A percentile compares a stretch with the other conserved stretches of the same genome.
Evolutionary conservation across 1,140 invertebrate genomes (phyloP).

Genomic region (Procambarus virginalis): DNA sequence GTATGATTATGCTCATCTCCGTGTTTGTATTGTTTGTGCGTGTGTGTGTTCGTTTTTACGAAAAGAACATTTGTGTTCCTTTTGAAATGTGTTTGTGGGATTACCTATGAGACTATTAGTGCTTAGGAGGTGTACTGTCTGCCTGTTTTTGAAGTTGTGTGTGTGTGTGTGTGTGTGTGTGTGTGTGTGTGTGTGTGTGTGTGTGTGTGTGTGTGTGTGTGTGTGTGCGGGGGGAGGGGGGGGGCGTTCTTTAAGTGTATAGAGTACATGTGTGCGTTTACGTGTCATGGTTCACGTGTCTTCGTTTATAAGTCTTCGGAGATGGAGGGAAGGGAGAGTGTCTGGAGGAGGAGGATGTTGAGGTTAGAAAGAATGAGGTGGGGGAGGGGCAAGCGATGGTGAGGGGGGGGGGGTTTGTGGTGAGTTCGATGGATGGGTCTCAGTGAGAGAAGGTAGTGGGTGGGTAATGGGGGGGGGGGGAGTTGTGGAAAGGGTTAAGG

Average conservation of each 20-base stretch:
- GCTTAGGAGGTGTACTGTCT: no score
- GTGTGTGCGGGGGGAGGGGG: background rate
- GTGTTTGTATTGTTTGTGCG: no score
- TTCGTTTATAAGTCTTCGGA: background rate
- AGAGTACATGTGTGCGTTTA: background rate
- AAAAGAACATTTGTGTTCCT: no score
- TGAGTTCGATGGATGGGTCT: background rate
- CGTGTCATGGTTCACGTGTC: background rate
- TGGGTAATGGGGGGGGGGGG: background rate
- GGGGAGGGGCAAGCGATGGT: background rate
- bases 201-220: slow-evolving; percentile 7
- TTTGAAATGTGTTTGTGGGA: no score
- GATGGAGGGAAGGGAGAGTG: no score
- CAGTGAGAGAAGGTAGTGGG: slow-evolving; percentile 12
- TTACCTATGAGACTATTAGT: no score
- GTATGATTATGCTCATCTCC: no score
- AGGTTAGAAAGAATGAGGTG: background rate
- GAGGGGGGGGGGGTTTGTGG: background rate
- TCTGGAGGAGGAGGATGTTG: background rate
- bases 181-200: slow-evolving; percentile 34
- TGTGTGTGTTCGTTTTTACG: no score
- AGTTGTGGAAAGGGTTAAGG: background rate
- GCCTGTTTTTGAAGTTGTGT: background rate
- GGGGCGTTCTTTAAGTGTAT: no score
- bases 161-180: slow-evolving; percentile 19